Evolutionary conservation across 2,888 invertebrate species (phyloP), one percentile per base, ranked within the genome.

Genomic region (Endotricha flammealis): DNA sequence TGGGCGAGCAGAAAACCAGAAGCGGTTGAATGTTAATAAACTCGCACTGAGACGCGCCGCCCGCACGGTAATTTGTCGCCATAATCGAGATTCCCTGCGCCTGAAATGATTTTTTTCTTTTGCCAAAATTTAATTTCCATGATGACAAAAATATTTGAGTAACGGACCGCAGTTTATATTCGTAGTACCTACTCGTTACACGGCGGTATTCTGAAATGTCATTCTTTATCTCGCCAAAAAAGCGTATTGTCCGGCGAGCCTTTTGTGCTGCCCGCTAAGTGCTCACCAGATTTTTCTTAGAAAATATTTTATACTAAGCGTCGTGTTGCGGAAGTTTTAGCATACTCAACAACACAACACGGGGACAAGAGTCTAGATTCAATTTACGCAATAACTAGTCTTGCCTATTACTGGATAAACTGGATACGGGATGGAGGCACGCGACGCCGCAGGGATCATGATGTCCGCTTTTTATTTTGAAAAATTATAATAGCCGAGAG

Each of bases 401-500:
- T 45, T 54, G 67, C 57, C 61, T 52, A 55, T 58, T 64, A 64
- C 69, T 59, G 67, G 72, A 67, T 49, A 61, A 64, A 76, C 71
- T 52, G 64, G 74, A 70, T 61, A 39, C 48, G 53, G 38, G 35
- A 49, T 55, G 59, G 43, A 61, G 77, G 80, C 81, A 81, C 82
- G 81, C 78, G 81, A 70, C 81, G 64, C 81, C 59, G 63, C 76
- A 61, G 81, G 81, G 74, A 73, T 64, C 60, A 65, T 50, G 63
- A 62, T 13, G 63, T 64, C 55, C 50, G 62, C 60, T 69, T 68
- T 70, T 76, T 72, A 66, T 71, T 67, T 70, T 77, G 76, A 78
- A 74, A 76, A 68, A 82, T 78, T 72, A 65, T 82, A 81, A 80
- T 81, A 70, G 77, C 49, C 53, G 60, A 55, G 59, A 70, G 78